Evolutionary conservation across 2,888 invertebrate species (phyloP), one percentile per base, ranked within the genome.

Genomic region (Physocephala rufipes): DNA sequence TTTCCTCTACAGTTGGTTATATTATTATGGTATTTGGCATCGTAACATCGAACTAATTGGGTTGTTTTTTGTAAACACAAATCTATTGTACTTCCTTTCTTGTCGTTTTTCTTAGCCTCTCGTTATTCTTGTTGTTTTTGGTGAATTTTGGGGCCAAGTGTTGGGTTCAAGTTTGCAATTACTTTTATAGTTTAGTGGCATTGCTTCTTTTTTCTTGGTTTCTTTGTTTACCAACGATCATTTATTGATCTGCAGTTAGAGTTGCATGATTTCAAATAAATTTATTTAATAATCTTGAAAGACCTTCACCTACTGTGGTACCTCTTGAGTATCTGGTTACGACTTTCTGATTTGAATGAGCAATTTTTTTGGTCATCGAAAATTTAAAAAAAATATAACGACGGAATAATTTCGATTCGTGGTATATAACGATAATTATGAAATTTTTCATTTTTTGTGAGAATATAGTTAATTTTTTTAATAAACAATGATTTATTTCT

Each of bases 151-250:
- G 58, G 13, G 53, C 24, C 21, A 55, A 36, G 36, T 55, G 24
- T 12, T 55, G 24, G 58, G 58, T 58, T 58, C 58, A 58, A 58
- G 58, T 58, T 58, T 58, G 24, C 55, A 21, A 13, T 55, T 26
- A 28, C 16, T 28, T 58, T 26, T 1, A 2, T 26, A 28, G 24
- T 58, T 58, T 24, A 26, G 28, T 24, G 28, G 24, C 24, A 15
- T 58, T 24, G 15, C n/a, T n/a, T n/a, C n/a, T n/a, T n/a, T n/a
- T n/a, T n/a, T n/a, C n/a, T n/a, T 26, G 13, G 58, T 28, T 24
- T 26, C 26, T 26, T 16, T 28, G 12, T 58, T 24, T 26, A 28
- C 28, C 26, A 36, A 36, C 4, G 36, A 9, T 36, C 36, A 36
- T 36, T 36, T 36, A 36, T 36, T 36, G 36, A 36, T 36, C 36